A percentile compares a stretch with the other conserved stretches of the same genome.
phyloP scores from a whole-genome alignment of 2,888 invertebrate species.

The Gymnosoma rotundatum region DNA sequence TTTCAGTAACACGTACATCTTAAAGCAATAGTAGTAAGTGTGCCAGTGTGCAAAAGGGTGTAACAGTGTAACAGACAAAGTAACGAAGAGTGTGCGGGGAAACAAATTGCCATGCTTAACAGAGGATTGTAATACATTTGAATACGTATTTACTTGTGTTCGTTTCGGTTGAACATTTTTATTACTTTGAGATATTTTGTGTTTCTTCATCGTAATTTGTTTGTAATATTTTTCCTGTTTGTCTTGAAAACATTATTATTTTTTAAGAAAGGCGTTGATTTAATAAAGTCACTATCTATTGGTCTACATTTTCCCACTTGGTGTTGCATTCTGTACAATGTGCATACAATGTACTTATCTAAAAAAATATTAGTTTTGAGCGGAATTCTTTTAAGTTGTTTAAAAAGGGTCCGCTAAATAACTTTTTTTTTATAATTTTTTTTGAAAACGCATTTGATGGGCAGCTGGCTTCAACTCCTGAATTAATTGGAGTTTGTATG shows the following conservation, averaged over 20 bases:
- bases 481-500: too few relatives aligned
- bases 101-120: slow-evolving; percentile 31
- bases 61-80: background rate
- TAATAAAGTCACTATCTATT: slow-evolving; percentile 53
- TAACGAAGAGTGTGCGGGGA: background rate
- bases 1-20: slow-evolving; percentile 22
- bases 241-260: slow-evolving; percentile 33
- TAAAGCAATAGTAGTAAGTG: background rate
- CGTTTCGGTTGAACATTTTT: slow-evolving; percentile 37
- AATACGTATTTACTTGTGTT: slow-evolving; percentile 13
- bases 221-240: slow-evolving; percentile 10
- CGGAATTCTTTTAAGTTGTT: too few relatives aligned
- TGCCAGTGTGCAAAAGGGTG: too few relatives aligned
- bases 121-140: slow-evolving; percentile 15
- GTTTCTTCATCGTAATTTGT: background rate
- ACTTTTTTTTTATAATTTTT: too few relatives aligned
- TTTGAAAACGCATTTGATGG: too few relatives aligned
- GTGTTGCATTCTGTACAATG: background rate
- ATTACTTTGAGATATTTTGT: background rate
- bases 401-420: too few relatives aligned
- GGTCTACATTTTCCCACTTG: slow-evolving; percentile 21
- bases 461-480: too few relatives aligned
- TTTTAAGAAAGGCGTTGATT: slow-evolving; percentile 57
- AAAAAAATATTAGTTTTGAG: too few relatives aligned
- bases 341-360: too few relatives aligned